A percentile compares a stretch with the other conserved stretches of the same genome.
Evolutionary conservation across 2,888 invertebrate species (phyloP).

Genomic region (Acleris sparsana): DNA sequence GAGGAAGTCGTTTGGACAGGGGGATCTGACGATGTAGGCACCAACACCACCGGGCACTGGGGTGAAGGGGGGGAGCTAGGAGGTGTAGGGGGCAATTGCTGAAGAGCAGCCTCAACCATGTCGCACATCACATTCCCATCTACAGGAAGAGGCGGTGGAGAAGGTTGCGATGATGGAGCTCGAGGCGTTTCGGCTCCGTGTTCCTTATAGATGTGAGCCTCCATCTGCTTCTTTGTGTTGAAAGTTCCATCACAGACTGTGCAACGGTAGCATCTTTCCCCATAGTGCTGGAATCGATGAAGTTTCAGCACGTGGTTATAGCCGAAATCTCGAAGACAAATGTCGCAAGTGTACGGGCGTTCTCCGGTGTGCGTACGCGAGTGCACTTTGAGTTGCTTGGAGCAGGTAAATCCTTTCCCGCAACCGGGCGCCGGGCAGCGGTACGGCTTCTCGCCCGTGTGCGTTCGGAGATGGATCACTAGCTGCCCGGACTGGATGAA

Average conservation of each 20-base stretch:
- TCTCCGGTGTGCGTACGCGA: constrained; percentile 96
- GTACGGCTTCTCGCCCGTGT: constrained; percentile 94
- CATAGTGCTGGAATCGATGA: constrained; percentile 95
- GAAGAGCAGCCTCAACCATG: constrained; percentile 73
- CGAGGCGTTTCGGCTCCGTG: constrained; percentile 81
- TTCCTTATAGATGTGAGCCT: constrained; percentile 89
- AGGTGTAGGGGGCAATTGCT: constrained; percentile 82
- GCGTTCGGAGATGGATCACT: constrained; percentile 95
- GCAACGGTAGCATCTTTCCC: constrained; percentile 96
- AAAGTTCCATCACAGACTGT: constrained; percentile 96
- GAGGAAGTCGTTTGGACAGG: constrained; percentile 80
- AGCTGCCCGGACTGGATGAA: constrained; percentile 96
- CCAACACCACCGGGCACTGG: constrained; percentile 66
- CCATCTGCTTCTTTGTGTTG: constrained; percentile 95
- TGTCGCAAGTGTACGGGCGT: constrained; percentile 95
- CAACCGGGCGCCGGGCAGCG: constrained; percentile 91
- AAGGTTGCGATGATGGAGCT: constrained; percentile 55
- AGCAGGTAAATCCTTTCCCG: constrained; percentile 95
- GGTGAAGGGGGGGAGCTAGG: constrained; percentile 82
- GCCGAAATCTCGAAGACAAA: constrained; percentile 94
- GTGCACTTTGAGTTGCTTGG: constrained; percentile 95
- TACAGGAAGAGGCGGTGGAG: constrained; percentile 58
- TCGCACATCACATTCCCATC: constrained; percentile 75
- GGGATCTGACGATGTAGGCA: constrained; percentile 50
- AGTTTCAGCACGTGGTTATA: constrained; percentile 95